Evolutionary conservation across 2,888 invertebrate genomes (phyloP).

Genomic region (Hofmannophila pseudospretella): DNA sequence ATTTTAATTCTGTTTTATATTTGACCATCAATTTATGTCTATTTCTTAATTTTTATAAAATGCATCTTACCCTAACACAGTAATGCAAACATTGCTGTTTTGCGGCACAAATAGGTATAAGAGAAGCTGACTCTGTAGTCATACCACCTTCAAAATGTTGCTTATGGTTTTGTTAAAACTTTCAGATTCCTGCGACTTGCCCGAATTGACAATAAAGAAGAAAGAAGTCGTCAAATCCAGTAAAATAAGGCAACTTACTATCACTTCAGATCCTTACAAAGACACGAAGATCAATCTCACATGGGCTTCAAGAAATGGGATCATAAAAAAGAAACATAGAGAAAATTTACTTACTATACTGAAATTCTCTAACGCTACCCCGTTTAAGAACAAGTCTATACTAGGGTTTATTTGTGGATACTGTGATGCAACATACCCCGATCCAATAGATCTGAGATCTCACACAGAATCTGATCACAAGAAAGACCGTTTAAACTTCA

Average conservation of each 20-base stretch:
- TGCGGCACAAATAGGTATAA: too few species aligned
- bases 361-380: constrained; percentile 49
- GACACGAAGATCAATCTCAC: constrained; percentile 30
- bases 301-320: constrained; percentile 26
- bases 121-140: too few species aligned
- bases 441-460: constrained; percentile 43
- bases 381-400: constrained; percentile 51
- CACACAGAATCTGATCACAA: constrained; percentile 38
- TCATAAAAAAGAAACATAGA: constrained; percentile 45
- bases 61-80: too few species aligned
- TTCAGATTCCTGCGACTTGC: constrained; percentile 35
- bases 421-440: constrained; percentile 45
- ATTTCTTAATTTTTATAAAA: too few species aligned
- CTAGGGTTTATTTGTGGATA: constrained; percentile 55
- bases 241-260: constrained; percentile 25
- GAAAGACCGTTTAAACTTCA: constrained; percentile 39
- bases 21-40: too few species aligned
- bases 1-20: too few species aligned
- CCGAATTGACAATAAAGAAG: constrained; percentile 16
- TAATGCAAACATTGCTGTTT: too few species aligned
- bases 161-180: too few species aligned
- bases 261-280: constrained; percentile 18
- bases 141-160: too few species aligned
- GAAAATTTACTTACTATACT: constrained; percentile 51
- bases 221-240: constrained; percentile 15